These are phyloP conservation scores for Probosciger aterrimus DNA, from an alignment of 2,113 vertebrate species.

Conservation along the genomic window DNA sequence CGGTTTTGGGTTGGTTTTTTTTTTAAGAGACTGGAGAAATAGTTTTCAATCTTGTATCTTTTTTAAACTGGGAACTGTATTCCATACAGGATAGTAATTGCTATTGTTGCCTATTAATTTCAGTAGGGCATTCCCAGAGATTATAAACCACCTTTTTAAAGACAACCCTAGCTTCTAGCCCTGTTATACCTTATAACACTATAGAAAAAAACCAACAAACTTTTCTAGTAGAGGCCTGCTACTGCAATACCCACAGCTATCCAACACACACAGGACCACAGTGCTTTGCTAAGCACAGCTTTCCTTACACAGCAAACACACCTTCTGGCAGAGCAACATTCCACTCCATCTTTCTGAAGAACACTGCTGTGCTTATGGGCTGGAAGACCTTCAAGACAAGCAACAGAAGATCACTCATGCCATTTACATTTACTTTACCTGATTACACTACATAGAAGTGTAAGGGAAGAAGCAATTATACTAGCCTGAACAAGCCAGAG, in stretches of 20 bases:
- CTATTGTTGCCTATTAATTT: neutral
- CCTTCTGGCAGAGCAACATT: neutral
- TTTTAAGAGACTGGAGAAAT: neutral
- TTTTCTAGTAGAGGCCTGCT: neutral
- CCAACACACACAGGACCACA: accelerated
- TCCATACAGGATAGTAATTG: neutral
- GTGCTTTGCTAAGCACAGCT: neutral
- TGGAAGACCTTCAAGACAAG: neutral
- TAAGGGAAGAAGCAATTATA: neutral
- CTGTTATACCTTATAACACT: neutral
- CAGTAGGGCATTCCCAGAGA: neutral
- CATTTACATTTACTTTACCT: neutral
- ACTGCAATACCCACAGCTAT: accelerated
- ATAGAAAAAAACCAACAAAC: neutral
- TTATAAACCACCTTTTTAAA: neutral
- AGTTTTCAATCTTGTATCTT: neutral
- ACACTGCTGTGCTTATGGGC: accelerated
- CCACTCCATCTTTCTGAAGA: accelerated
- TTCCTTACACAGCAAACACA: neutral
- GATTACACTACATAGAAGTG: accelerated
- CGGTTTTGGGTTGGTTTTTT: neutral
- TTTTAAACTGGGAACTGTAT: neutral
- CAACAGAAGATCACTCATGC: accelerated
- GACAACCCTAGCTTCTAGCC: neutral
- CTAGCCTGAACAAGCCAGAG: neutral